Conservation (phyloP, 2,888 invertebrate genomes). For the Drosophila barbarae region DNA sequence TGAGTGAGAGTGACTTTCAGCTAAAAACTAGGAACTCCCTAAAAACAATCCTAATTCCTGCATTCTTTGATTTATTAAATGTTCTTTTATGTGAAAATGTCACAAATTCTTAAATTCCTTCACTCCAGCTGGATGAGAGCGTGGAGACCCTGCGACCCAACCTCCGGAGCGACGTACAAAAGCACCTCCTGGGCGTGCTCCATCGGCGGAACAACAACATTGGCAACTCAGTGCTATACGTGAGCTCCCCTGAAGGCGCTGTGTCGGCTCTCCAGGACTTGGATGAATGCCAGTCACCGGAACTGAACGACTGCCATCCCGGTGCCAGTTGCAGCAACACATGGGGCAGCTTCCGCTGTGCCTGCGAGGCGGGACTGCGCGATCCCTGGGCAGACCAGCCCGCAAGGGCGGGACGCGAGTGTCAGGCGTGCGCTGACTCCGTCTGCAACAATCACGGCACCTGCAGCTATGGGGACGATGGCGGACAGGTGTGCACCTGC, state of each 20-base stretch:
- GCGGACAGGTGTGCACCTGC: constrained; percentile 82
- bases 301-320: constrained; percentile 91
- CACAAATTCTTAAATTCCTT: too few species aligned
- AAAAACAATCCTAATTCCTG: background rate
- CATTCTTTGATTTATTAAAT: background rate
- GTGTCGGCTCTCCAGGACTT: constrained; percentile 88
- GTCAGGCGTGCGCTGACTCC: constrained; percentile 87
- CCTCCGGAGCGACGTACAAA: constrained; percentile 88
- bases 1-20: constrained; percentile 52
- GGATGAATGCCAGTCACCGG: constrained; percentile 90
- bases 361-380: constrained; percentile 87
- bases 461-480: constrained; percentile 88
- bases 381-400: constrained; percentile 87
- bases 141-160: constrained; percentile 85
- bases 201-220: constrained; percentile 91
- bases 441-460: constrained; percentile 91
- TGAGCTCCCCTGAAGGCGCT: constrained; percentile 89
- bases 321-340: constrained; percentile 89
- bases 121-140: constrained; percentile 85
- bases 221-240: constrained; percentile 91
- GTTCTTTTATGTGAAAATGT: too few species aligned
- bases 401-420: constrained; percentile 86
- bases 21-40: background rate
- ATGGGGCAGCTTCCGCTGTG: constrained; percentile 87
- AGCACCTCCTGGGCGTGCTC: constrained; percentile 90